Evolutionary conservation across 1,140 invertebrate species (phyloP).

Genomic region (Diorhabda carinulata): DNA sequence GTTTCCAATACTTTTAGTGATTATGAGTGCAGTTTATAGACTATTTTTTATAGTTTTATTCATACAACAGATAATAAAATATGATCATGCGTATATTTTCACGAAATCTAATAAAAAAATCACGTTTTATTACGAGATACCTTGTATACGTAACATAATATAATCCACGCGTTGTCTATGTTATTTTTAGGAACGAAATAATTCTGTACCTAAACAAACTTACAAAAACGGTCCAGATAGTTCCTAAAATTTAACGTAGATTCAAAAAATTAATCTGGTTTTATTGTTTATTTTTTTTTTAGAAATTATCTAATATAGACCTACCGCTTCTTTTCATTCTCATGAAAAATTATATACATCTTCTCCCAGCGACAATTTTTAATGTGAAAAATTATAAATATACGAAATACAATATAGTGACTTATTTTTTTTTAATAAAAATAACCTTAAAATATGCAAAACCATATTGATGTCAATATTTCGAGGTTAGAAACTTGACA

Average conservation of each 20-base stretch:
- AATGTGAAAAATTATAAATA: conserved; percentile 20
- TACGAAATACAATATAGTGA: conserved; percentile 18
- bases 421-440: no score
- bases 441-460: no score
- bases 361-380: conserved; percentile 16
- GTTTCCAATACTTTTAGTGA: neutral
- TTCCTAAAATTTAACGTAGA: conserved; percentile 26
- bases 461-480: no score
- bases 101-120: neutral
- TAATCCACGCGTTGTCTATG: conserved; percentile 14
- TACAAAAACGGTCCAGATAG: conserved; percentile 18
- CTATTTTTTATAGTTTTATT: neutral
- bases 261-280: conserved; percentile 8
- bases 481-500: no score
- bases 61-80: no score
- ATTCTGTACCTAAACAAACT: conserved; percentile 25
- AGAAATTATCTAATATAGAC: conserved; percentile 51
- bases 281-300: conserved; percentile 21
- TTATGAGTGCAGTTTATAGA: neutral
- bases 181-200: conserved; percentile 23
- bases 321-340: conserved; percentile 49
- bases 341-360: conserved; percentile 46
- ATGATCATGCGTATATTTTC: no score
- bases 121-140: neutral
- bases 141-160: conserved; percentile 11